A percentile compares a stretch with the other conserved stretches of the same genome.
These are phyloP conservation scores for Protobothrops mucrosquamatus DNA, from an alignment of 2,113 vertebrate species.

Conservation along the genomic window DNA sequence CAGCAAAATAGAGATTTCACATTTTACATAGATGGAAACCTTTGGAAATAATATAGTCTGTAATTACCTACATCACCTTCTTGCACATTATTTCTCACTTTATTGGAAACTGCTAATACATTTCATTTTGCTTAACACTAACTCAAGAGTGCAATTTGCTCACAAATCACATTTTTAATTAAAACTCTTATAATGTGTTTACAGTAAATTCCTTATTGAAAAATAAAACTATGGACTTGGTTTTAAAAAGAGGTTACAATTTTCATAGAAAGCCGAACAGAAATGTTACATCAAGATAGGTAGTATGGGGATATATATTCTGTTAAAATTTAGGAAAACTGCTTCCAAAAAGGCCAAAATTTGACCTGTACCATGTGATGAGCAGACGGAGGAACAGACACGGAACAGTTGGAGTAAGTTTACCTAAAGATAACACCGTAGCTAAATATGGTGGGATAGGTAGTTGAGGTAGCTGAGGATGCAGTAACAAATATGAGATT, in stretches of 20 bases:
- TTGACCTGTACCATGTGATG: background rate
- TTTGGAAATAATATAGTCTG: conserved; percentile 29
- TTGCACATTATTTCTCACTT: conserved; percentile 26
- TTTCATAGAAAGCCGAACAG: background rate
- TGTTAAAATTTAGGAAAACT: background rate
- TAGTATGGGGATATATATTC: background rate
- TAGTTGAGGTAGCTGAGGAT: background rate
- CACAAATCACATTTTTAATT: conserved; percentile 12
- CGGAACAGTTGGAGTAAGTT: background rate
- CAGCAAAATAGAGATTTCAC: background rate
- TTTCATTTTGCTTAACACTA: conserved; percentile 1
- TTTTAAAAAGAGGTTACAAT: background rate
- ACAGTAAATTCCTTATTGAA: background rate
- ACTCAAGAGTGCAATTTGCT: background rate
- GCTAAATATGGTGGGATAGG: background rate
- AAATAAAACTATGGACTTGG: background rate
- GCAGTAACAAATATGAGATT: background rate
- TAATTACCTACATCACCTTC: conserved; percentile 37
- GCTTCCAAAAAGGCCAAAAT: background rate
- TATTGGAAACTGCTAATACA: conserved; percentile 41
- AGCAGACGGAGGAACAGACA: background rate
- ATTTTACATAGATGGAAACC: background rate
- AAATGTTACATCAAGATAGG: background rate
- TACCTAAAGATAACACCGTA: background rate
- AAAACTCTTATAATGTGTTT: conserved; percentile 5